Evolutionary conservation across 2,113 vertebrate genomes (phyloP).

Genomic region (Daboia siamensis): DNA sequence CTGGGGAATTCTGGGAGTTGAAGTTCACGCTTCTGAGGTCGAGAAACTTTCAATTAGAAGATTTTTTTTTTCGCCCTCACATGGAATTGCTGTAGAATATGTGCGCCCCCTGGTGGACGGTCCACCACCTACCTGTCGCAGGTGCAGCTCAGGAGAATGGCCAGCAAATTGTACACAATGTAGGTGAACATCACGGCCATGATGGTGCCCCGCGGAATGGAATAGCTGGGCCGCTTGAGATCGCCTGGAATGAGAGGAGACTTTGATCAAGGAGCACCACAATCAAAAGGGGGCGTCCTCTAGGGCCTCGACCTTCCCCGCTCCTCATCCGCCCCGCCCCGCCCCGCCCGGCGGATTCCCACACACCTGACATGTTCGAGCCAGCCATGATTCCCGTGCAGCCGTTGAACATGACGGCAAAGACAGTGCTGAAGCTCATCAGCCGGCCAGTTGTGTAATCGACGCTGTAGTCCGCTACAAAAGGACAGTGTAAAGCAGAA

Average conservation of each 20-base stretch:
- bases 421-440: conserved; percentile 82
- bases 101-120: background rate
- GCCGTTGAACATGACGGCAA: conserved; percentile 87
- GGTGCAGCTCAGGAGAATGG: conserved; percentile 81
- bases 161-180: conserved; percentile 82
- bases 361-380: conserved; percentile 86
- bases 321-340: background rate
- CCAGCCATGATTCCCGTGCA: conserved; percentile 90
- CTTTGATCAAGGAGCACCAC: background rate
- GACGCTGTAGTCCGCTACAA: conserved; percentile 69
- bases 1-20: background rate
- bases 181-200: conserved; percentile 89
- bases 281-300: fast-evolving
- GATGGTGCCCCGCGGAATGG: conserved; percentile 88
- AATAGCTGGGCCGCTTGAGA: conserved; percentile 84
- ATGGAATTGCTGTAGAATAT: background rate
- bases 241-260: conserved; percentile 69
- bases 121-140: conserved; percentile 77
- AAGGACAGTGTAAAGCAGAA: background rate
- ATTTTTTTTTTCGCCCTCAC: background rate
- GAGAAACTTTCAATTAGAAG: background rate
- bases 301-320: no score
- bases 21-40: background rate
- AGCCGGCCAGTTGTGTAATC: conserved; percentile 79
- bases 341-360: no score